Base-by-base conservation (phyloP, 2,888 invertebrate genomes). In the Ectropis crepuscularia region DNA sequence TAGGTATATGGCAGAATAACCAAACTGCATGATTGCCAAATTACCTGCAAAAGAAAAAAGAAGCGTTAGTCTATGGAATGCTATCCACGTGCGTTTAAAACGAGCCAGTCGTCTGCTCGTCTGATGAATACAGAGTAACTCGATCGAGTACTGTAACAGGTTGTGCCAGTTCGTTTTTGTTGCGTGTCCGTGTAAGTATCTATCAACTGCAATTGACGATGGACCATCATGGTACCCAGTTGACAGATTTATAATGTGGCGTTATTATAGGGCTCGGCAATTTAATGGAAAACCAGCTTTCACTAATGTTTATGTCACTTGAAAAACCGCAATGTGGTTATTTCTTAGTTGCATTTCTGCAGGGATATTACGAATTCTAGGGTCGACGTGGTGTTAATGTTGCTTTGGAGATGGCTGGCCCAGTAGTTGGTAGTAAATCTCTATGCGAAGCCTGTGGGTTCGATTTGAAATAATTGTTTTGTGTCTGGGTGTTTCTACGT, bases 61-160 rank as follows among this genome's bases (percentile, higher is more conserved):
- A 68, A 57, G 50, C 7, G 4, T 53, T 67, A 59, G 63, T 60
- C 65, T 68, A 68, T 61, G 68, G 72, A 73, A 83, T 82, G 76
- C 79, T 61, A 49, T 57, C 70, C 81, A 79, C 80, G 83, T 77
- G 70, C 73, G 67, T 46, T 50, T 78, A 80, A 28, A 73, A 70
- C 73, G 71, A 72, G 68, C 70, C 65, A 68, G 63, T 59, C 59
- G 46, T 58, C 63, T 43, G 36, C n/a, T n/a, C 61, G 43, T 38
- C 63, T 43, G 36, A 49, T 65, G 77, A 76, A 83, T 82, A 78
- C 68, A 69, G 78, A 79, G 50, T 42, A 10, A 58, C 58, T 58
- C 45, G 59, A 68, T 28, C 39, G 46, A 59, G 57, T 53, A 57
- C 63, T 58, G 67, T 61, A 69, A 72, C 66, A 60, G 59, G 57